phyloP scores from a whole-genome alignment of 2,888 invertebrate genomes.

The Trichacis sp. region DNA sequence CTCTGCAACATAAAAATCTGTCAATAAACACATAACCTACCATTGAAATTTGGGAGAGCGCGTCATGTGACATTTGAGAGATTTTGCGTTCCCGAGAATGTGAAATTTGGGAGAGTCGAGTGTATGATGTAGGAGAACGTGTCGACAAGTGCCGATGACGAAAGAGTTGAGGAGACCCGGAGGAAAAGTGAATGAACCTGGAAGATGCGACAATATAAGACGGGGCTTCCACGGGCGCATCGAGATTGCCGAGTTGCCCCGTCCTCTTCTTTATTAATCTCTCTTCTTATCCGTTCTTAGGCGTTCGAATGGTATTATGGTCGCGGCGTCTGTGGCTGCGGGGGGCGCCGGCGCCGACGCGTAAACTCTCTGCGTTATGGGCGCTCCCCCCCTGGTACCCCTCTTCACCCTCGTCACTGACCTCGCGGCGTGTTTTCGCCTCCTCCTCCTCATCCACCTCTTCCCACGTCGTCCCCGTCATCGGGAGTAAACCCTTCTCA shows the following conservation, averaged over 20 bases:
- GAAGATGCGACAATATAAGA: slow-evolving; percentile 24
- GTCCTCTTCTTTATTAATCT: slow-evolving; percentile 33
- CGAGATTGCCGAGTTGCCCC: slow-evolving; percentile 43
- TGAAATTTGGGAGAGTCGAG: too few relatives aligned
- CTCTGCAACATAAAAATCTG: too few relatives aligned
- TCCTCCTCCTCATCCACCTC: slow-evolving; percentile 47
- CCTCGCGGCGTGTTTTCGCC: slow-evolving; percentile 27
- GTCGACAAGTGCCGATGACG: slow-evolving; percentile 28
- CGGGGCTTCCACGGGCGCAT: slow-evolving; percentile 36
- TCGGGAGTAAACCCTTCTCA: slow-evolving; percentile 54
- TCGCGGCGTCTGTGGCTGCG: slow-evolving; percentile 69
- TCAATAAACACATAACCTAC: too few relatives aligned
- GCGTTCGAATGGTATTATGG: slow-evolving; percentile 57
- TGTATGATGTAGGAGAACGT: too few relatives aligned
- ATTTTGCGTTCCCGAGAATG: too few relatives aligned
- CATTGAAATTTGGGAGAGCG: too few relatives aligned
- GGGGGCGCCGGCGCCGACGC: slow-evolving; percentile 69
- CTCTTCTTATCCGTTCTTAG: slow-evolving; percentile 39
- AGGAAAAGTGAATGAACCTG: slow-evolving; percentile 13
- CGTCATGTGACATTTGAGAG: too few relatives aligned
- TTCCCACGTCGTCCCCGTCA: slow-evolving; percentile 45
- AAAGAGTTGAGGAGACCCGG: slow-evolving; percentile 6
- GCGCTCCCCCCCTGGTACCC: slow-evolving; percentile 42
- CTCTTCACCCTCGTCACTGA: slow-evolving; percentile 33
- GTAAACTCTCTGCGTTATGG: slow-evolving; percentile 67